Conservation (phyloP, 1,140 invertebrate species). For the Drosophila miranda region DNA sequence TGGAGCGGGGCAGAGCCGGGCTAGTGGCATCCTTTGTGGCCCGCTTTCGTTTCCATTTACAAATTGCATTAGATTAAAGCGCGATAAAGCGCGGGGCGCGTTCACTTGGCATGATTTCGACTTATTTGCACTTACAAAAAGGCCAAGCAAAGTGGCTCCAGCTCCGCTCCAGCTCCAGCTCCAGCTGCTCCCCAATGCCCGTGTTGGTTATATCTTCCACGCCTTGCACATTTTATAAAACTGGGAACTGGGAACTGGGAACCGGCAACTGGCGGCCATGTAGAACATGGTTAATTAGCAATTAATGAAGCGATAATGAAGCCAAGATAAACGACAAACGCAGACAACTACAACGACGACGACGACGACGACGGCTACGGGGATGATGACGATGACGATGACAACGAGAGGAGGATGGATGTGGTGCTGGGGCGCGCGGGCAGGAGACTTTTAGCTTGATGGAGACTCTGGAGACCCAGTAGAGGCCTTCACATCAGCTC, state of each 20-base stretch:
- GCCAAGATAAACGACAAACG: conserved; percentile 72
- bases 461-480: conserved; percentile 4
- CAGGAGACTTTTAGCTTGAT: conserved; percentile 6
- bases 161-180: background rate
- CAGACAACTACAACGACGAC: conserved; percentile 19
- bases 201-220: conserved; percentile 68
- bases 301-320: conserved; percentile 81
- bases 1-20: no score
- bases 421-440: conserved; percentile 1
- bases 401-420: conserved; percentile 33
- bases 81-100: conserved; percentile 70
- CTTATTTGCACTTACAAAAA: conserved; percentile 81
- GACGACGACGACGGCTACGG: conserved; percentile 7
- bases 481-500: conserved; percentile 19
- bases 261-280: conserved; percentile 51
- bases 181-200: background rate
- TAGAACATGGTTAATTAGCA: conserved; percentile 81
- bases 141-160: conserved; percentile 50
- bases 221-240: conserved; percentile 74
- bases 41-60: conserved; percentile 64
- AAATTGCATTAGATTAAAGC: conserved; percentile 79
- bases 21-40: conserved; percentile 33
- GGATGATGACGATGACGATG: conserved; percentile 29
- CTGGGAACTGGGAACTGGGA: conserved; percentile 9
- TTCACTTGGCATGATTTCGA: conserved; percentile 78